Percentiles rank a stretch among this genome's conserved stretches.
Conservation (phyloP, 2,888 invertebrate genomes). For the Sarcophaga caerulescens region DNA sequence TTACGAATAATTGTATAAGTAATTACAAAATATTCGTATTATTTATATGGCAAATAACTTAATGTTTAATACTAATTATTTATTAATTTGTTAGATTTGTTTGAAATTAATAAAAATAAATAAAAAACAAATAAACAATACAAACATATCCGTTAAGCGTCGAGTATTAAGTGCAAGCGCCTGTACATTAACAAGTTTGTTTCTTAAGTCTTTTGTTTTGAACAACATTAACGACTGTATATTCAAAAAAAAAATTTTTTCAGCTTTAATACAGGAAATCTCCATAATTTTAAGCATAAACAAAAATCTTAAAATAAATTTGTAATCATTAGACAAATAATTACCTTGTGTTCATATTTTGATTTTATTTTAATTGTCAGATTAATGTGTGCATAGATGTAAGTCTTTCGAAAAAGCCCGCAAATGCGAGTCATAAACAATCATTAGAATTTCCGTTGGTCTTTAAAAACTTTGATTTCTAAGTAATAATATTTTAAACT, state of each 20-base stretch:
- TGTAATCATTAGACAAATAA: slow-evolving; percentile 43
- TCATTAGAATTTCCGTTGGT: slow-evolving; percentile 51
- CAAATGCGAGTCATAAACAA: slow-evolving; percentile 22
- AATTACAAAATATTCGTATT: slow-evolving; percentile 2
- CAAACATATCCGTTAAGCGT: neutral
- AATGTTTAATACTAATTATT: slow-evolving; percentile 25
- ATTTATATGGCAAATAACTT: slow-evolving; percentile 24
- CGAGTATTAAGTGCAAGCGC: neutral
- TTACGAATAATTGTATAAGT: slow-evolving; percentile 20
- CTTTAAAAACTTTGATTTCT: neutral
- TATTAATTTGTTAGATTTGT: neutral
- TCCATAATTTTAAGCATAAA: slow-evolving; percentile 24
- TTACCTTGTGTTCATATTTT: slow-evolving; percentile 48
- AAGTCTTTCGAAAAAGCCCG: neutral
- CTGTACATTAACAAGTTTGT: neutral
- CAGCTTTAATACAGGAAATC: slow-evolving; percentile 43
- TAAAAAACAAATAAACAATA: neutral
- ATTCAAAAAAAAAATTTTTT: neutral
- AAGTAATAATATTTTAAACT: slow-evolving; percentile 6
- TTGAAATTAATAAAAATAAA: neutral
- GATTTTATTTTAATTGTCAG: slow-evolving; percentile 16
- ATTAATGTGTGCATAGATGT: slow-evolving; percentile 12
- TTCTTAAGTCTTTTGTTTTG: slow-evolving; percentile 29
- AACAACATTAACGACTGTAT: neutral
- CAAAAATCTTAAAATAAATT: slow-evolving; percentile 36